Conservation (phyloP, 1,140 invertebrate genomes). For the Rhagoletis zephyria region DNA sequence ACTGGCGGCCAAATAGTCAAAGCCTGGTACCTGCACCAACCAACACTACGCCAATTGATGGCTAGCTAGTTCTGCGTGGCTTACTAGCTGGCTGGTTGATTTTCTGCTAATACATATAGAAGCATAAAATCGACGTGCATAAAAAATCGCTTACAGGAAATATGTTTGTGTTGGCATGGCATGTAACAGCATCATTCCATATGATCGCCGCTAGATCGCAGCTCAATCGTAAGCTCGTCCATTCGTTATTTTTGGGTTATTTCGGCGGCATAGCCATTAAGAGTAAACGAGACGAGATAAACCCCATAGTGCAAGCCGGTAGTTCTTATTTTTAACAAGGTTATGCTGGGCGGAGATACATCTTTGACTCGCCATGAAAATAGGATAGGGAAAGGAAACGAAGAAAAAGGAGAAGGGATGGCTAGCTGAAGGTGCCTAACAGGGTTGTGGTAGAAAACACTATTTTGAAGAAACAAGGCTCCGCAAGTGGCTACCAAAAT, state of each 20-base stretch:
- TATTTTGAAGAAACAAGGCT: too few relatives aligned
- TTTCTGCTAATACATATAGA: background rate
- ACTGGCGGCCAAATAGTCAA: background rate
- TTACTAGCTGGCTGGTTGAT: background rate
- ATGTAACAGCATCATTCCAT: background rate
- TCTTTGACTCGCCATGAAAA: too few relatives aligned
- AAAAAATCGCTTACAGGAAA: conserved; percentile 39
- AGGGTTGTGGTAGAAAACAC: too few relatives aligned
- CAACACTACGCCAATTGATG: background rate
- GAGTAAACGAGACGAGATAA: background rate
- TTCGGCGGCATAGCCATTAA: conserved; percentile 11
- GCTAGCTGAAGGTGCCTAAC: too few relatives aligned
- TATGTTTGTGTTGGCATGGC: conserved; percentile 16
- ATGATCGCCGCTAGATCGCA: background rate
- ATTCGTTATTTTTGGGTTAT: conserved; percentile 34
- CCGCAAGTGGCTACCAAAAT: too few relatives aligned
- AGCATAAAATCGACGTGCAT: background rate
- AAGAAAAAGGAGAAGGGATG: too few relatives aligned
- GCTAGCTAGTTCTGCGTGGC: background rate
- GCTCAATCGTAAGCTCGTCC: background rate
- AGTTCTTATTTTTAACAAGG: too few relatives aligned
- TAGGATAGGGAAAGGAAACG: too few relatives aligned
- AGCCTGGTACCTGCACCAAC: too few relatives aligned
- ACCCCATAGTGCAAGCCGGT: too few relatives aligned
- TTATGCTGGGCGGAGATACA: too few relatives aligned